Evolutionary conservation across 2,113 vertebrate species (phyloP).

Genomic region (Mobula birostris): DNA sequence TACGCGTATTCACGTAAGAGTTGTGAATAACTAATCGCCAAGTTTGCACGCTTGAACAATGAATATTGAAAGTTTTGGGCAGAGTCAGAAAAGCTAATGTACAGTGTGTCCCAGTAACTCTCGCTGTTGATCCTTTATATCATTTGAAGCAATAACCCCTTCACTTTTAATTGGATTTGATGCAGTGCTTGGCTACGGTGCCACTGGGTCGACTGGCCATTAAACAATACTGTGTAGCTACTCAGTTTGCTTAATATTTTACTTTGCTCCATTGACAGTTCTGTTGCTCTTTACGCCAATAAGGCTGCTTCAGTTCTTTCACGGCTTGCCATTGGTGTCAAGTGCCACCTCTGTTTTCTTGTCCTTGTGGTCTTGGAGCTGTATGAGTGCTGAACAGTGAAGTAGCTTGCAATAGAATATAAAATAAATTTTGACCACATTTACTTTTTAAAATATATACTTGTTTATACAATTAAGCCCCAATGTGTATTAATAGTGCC

Average conservation of each 20-base stretch:
- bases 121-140: not conserved
- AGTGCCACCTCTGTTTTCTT: not conserved
- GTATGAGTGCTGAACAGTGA: not conserved
- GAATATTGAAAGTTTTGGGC: constrained; percentile 6
- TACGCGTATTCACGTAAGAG: not conserved
- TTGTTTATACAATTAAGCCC: too few relatives aligned
- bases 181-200: not conserved
- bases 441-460: not conserved
- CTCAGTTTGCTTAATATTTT: not conserved
- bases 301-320: not conserved
- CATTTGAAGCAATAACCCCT: not conserved
- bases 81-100: not conserved
- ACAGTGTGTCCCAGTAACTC: not conserved
- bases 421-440: not conserved
- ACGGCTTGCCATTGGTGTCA: not conserved
- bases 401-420: not conserved
- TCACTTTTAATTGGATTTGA: not conserved
- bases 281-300: not conserved
- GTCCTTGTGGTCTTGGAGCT: not conserved
- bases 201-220: not conserved
- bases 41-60: constrained; percentile 7
- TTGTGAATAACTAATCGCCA: not conserved
- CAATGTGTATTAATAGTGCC: not conserved
- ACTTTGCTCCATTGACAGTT: not conserved
- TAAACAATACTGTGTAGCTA: not conserved